Conservation (phyloP, 2,113 vertebrate species). For the Planiliza haematocheilus region DNA sequence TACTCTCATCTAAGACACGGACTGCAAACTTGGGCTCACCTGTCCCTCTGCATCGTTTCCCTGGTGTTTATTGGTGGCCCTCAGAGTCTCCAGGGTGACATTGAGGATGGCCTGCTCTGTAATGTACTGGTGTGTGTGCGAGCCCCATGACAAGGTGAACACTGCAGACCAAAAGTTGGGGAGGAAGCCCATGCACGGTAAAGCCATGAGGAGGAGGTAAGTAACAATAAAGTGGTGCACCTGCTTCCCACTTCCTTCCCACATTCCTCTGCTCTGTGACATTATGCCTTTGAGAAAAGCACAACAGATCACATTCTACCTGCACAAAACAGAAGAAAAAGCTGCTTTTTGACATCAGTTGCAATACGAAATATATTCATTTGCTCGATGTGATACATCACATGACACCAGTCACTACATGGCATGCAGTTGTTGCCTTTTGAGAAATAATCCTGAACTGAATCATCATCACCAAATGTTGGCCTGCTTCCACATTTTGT, state of each 20-base stretch:
- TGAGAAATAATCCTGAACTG: too few relatives aligned
- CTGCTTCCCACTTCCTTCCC: slow-evolving; percentile 5
- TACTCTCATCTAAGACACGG: neutral
- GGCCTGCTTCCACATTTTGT: neutral
- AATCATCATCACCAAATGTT: neutral
- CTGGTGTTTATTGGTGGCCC: slow-evolving; percentile 14
- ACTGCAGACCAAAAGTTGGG: slow-evolving; percentile 88
- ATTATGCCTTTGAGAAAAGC: slow-evolving; percentile 28
- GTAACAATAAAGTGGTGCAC: slow-evolving; percentile 43
- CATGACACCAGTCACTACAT: too few relatives aligned
- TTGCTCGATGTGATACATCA: too few relatives aligned
- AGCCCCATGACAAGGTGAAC: slow-evolving; percentile 84
- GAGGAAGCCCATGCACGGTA: slow-evolving; percentile 82
- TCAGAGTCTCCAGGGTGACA: slow-evolving; percentile 81
- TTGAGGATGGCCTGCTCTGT: slow-evolving; percentile 86
- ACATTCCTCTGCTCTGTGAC: slow-evolving; percentile 25
- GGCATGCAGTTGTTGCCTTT: too few relatives aligned
- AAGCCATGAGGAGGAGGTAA: slow-evolving; percentile 65
- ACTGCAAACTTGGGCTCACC: slow-evolving; percentile 52
- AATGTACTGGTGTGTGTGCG: slow-evolving; percentile 88
- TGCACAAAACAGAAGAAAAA: slow-evolving; percentile 13
- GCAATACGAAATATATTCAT: neutral
- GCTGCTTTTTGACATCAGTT: neutral
- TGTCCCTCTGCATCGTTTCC: slow-evolving; percentile 33
- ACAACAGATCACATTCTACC: slow-evolving; percentile 29